A percentile compares a stretch with the other conserved stretches of the same genome.
phyloP scores from a whole-genome alignment of 2,888 invertebrate species.

The Ernsta delagoae region DNA sequence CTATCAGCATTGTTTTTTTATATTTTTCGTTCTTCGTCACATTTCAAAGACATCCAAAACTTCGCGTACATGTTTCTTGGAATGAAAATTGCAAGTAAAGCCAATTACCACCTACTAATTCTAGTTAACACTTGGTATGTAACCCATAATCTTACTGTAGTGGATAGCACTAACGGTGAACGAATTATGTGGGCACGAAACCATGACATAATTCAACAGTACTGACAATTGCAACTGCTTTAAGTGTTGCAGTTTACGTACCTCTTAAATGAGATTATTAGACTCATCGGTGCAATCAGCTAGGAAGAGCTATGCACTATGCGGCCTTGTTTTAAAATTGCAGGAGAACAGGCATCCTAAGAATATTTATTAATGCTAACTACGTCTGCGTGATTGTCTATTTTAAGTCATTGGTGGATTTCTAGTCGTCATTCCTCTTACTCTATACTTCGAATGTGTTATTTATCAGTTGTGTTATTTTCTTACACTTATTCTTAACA shows the following conservation, averaged over 20 bases:
- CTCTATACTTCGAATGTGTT: too few relatives aligned
- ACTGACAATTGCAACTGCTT: constrained; percentile 5
- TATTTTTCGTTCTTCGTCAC: too few relatives aligned
- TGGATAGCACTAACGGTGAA: background rate
- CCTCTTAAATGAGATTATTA: constrained; percentile 2
- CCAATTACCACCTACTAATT: background rate
- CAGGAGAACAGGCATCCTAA: background rate
- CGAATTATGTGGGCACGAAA: constrained; percentile 10
- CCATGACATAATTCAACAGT: constrained; percentile 7
- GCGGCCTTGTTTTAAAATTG: background rate
- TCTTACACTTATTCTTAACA: too few relatives aligned
- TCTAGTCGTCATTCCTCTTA: too few relatives aligned
- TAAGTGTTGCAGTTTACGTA: constrained; percentile 11
- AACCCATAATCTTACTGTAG: background rate
- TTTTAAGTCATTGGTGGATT: too few relatives aligned
- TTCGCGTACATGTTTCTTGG: background rate
- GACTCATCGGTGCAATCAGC: constrained; percentile 8
- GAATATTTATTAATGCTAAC: background rate
- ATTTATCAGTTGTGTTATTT: too few relatives aligned
- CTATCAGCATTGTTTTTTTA: too few relatives aligned
- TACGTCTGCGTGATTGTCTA: background rate
- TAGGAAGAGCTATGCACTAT: background rate
- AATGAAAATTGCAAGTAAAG: background rate
- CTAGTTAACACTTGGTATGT: background rate
- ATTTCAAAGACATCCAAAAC: too few relatives aligned